Base-by-base conservation (phyloP, 2,797 vertebrate species). In the Notolabrus celidotus region DNA sequence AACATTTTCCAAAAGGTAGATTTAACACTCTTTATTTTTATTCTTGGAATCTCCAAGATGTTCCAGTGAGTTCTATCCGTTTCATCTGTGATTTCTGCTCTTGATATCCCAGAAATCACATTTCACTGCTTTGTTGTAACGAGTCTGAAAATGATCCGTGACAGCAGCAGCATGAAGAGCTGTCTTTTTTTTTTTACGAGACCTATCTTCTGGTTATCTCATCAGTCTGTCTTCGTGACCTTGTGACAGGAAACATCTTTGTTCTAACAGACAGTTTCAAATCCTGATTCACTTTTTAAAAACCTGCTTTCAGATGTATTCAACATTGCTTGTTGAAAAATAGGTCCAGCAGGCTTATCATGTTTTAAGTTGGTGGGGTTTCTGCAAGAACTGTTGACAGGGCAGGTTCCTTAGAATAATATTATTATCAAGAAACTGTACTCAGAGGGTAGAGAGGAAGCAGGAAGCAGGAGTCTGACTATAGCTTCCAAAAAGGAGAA, bases 91-190 rank as follows among this genome's bases (percentile, higher is more conserved):
- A 45, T 53, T 33, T n/a, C 10, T 17, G 36, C 3, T 2, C 3
- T 3, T 67, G 41, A 15, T 62, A 36, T 52, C 4, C 9, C 1
- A 20, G 33, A 33, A 55, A 52, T 9, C n/a, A 16, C 4, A 39
- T 31, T 54, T 25, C 33, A 27, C 33, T 38, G 66, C 27, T 83
- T 59, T 84, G 80, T 84, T 87, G 75, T 42, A 70, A 81, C 73
- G 60, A 80, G 83, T 69, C 36, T 52, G 55, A 49, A 76, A 68
- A 74, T 47, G 7, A 67, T 57, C 34, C 1, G 1, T 17, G 45
- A 41, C 22, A 31, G 5, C 31, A n/a, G 22, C 20, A 39, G 22
- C 1, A 6, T 51, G 22, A 41, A 57, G 60, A 50, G 49, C 72
- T 64, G 16, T 59, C 1, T 17, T 41, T 75, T 27, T 79, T 75